Evolutionary conservation across 2,888 invertebrate species (phyloP).

Genomic region (Drosophila lacicola): DNA sequence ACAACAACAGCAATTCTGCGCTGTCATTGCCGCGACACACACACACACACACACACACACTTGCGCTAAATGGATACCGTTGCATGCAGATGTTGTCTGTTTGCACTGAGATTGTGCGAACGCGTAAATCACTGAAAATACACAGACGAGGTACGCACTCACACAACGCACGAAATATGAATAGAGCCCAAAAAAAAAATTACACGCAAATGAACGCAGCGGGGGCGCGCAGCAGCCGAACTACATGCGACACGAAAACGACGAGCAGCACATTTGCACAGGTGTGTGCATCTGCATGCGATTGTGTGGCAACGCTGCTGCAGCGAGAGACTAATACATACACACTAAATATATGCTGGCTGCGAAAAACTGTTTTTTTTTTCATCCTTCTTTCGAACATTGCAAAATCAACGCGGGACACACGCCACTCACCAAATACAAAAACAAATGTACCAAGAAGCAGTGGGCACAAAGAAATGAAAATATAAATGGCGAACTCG

Average conservation of each 20-base stretch:
- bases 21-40: slow-evolving; percentile 37
- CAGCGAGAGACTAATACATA: slow-evolving; percentile 71
- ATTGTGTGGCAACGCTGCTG: slow-evolving; percentile 79
- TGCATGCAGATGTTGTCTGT: slow-evolving; percentile 52
- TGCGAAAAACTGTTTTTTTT: slow-evolving; percentile 56
- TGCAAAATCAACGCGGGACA: slow-evolving; percentile 59
- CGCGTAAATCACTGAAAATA: slow-evolving; percentile 46
- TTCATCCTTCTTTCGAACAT: slow-evolving; percentile 16
- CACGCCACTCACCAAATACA: slow-evolving; percentile 47
- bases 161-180: slow-evolving; percentile 48
- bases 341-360: slow-evolving; percentile 69
- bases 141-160: slow-evolving; percentile 22
- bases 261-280: slow-evolving; percentile 60
- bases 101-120: slow-evolving; percentile 17
- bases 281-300: slow-evolving; percentile 71
- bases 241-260: slow-evolving; percentile 34
- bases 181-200: slow-evolving; percentile 37
- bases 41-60: slow-evolving; percentile 6
- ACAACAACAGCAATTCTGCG: slow-evolving; percentile 36
- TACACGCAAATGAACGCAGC: slow-evolving; percentile 41
- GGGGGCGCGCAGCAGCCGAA: slow-evolving; percentile 46
- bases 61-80: slow-evolving; percentile 51
- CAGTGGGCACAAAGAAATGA: slow-evolving; percentile 58
- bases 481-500: slow-evolving; percentile 74
- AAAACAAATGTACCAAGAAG: slow-evolving; percentile 51